Conservation (phyloP, 2,888 invertebrate genomes). For the Eristalis arbustorum region DNA sequence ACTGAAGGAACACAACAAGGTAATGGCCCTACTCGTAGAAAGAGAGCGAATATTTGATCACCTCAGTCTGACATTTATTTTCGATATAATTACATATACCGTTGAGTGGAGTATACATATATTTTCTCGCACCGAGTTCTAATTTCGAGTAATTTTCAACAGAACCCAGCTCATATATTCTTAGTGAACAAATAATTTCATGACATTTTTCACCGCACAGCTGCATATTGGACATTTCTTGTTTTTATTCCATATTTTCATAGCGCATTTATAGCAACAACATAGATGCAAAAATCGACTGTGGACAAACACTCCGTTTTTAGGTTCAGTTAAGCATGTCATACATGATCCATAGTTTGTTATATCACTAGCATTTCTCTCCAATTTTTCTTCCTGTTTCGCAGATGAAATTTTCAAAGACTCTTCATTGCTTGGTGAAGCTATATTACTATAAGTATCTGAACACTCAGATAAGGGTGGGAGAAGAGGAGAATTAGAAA, state of each 20-base stretch:
- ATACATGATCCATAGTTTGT: conserved; percentile 80
- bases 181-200: conserved; percentile 82
- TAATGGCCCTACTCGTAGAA: background rate
- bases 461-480: conserved; percentile 26
- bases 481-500: conserved; percentile 13
- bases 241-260: conserved; percentile 84
- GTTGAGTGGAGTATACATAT: background rate
- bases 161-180: conserved; percentile 5
- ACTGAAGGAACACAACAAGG: background rate
- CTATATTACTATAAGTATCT: conserved; percentile 43
- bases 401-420: background rate
- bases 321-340: conserved; percentile 83
- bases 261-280: conserved; percentile 87
- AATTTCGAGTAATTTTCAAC: background rate
- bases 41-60: background rate
- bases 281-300: conserved; percentile 85
- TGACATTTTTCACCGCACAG: conserved; percentile 84
- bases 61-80: background rate
- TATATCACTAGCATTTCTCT: conserved; percentile 3
- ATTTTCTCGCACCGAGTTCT: background rate
- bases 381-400: background rate
- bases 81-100: background rate
- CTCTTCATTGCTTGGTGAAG: conserved; percentile 26
- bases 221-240: conserved; percentile 87
- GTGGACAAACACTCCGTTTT: conserved; percentile 86